Conservation (phyloP, 2,888 invertebrate genomes). For the Papilio protenor region DNA sequence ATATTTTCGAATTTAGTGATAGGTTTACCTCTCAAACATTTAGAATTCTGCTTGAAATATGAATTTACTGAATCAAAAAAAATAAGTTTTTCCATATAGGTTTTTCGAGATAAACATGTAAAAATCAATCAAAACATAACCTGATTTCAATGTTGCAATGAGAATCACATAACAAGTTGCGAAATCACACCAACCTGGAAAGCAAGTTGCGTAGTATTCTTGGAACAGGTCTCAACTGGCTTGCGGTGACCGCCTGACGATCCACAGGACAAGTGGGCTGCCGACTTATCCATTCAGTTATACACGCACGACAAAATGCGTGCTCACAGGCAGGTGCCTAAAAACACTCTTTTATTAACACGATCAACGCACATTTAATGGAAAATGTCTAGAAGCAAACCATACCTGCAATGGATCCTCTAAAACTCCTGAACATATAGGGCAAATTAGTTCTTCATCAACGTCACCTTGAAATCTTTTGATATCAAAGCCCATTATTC, state of each 20-base stretch:
- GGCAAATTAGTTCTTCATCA: slow-evolving; percentile 98
- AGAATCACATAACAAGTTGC: slow-evolving; percentile 46
- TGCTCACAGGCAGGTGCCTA: slow-evolving; percentile 98
- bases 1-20: not conserved
- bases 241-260: slow-evolving; percentile 94
- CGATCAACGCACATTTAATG: not conserved
- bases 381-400: slow-evolving; percentile 27
- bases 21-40: not conserved
- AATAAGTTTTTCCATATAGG: not conserved
- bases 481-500: slow-evolving; percentile 96
- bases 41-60: not conserved
- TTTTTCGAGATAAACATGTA: slow-evolving; percentile 17
- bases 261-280: slow-evolving; percentile 98
- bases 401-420: slow-evolving; percentile 96
- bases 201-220: slow-evolving; percentile 96
- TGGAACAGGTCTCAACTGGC: slow-evolving; percentile 95
- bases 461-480: slow-evolving; percentile 97
- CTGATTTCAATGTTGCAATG: slow-evolving; percentile 41
- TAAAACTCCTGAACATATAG: slow-evolving; percentile 97
- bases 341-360: slow-evolving; percentile 40
- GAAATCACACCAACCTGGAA: slow-evolving; percentile 83
- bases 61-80: not conserved
- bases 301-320: slow-evolving; percentile 97
- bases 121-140: slow-evolving; percentile 43
- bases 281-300: slow-evolving; percentile 96